These are phyloP conservation scores for Rhadinocentrus ornatus DNA, from an alignment of 2,797 vertebrate species.

Conservation along the genomic window DNA sequence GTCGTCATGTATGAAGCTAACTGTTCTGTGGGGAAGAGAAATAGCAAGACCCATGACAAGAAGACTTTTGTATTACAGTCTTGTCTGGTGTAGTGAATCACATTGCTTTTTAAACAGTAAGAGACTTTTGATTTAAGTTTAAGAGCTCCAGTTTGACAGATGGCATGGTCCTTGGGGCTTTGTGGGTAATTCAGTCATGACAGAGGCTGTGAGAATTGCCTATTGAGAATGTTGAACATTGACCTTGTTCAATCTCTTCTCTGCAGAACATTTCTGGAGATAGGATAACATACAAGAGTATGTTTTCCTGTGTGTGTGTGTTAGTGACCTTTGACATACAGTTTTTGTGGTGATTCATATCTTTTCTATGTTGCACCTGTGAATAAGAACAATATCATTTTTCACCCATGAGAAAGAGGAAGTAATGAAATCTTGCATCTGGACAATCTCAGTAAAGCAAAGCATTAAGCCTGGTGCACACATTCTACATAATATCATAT, in stretches of 20 bases:
- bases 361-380: constrained; percentile 65
- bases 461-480: constrained; percentile 23
- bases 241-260: constrained; percentile 51
- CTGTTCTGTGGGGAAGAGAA: constrained; percentile 54
- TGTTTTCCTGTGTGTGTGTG: not conserved
- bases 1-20: constrained; percentile 57
- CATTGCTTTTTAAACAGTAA: constrained; percentile 42
- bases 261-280: constrained; percentile 26
- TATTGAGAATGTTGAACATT: constrained; percentile 47
- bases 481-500: constrained; percentile 34
- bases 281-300: constrained; percentile 1
- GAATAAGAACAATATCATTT: constrained; percentile 65
- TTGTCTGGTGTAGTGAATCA: constrained; percentile 45
- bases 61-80: constrained; percentile 51
- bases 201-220: constrained; percentile 54
- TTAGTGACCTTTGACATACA: constrained; percentile 55
- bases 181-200: constrained; percentile 58
- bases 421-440: constrained; percentile 73
- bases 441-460: constrained; percentile 58
- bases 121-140: constrained; percentile 64
- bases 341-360: constrained; percentile 65
- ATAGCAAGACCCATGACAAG: constrained; percentile 32
- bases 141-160: constrained; percentile 54
- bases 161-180: constrained; percentile 53
- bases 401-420: constrained; percentile 64